Evolutionary conservation across 2,888 invertebrate genomes (phyloP).

Genomic region (Andrena haemorrhoa): DNA sequence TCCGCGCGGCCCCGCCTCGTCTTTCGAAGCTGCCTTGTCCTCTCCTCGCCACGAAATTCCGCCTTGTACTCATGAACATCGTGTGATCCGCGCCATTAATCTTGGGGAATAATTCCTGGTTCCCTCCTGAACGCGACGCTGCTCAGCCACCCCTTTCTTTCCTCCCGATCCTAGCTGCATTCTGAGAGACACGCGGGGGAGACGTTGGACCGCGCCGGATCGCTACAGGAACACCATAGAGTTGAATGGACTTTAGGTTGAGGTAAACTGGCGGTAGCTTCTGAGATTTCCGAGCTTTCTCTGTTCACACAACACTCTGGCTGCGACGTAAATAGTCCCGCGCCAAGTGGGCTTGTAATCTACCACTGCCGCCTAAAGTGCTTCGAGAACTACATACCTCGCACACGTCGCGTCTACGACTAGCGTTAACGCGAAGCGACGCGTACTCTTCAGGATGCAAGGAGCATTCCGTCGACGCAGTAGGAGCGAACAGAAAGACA

Average conservation of each 20-base stretch:
- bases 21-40: slow-evolving; percentile 37
- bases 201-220: background rate
- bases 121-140: background rate
- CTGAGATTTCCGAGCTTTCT: background rate
- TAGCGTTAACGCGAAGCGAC: background rate
- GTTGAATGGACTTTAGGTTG: background rate
- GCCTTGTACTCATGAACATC: slow-evolving; percentile 56
- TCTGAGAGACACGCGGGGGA: slow-evolving; percentile 5
- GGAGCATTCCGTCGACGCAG: background rate
- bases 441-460: background rate
- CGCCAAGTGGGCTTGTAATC: background rate
- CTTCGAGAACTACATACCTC: background rate
- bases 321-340: background rate
- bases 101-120: slow-evolving; percentile 55
- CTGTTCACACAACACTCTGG: background rate
- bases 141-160: slow-evolving; percentile 8
- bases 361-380: background rate
- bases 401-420: background rate
- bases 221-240: background rate
- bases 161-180: background rate
- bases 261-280: background rate
- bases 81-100: slow-evolving; percentile 69
- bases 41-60: slow-evolving; percentile 49
- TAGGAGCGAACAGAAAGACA: slow-evolving; percentile 16
- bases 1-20: slow-evolving; percentile 63